Evolutionary conservation across 2,888 invertebrate genomes (phyloP), one percentile per base, ranked within the genome.

Genomic region (Latrodectus elegans): DNA sequence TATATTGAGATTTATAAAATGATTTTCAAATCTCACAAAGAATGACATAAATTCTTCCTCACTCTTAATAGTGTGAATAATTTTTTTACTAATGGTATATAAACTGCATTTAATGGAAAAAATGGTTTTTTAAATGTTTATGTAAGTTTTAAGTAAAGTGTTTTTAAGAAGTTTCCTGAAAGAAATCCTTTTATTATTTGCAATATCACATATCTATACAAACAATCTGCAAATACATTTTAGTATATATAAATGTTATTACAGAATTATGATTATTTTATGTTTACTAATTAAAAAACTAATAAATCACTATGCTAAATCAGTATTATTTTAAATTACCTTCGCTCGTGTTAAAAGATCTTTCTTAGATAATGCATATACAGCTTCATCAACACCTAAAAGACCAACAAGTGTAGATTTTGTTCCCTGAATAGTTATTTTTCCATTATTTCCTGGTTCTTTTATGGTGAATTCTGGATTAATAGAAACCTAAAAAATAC

Each of bases 311-410:
- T 38, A 38, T 38, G 38, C 38, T 11, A 60, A 11, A 11, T 60
- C 60, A 1, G 10, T 51, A 9, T 73, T 15, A 51, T 53, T 38
- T 38, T 38, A 9, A 22, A 9, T 84, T 60, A 90, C 89, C 75
- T 88, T 89, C 8, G 76, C 49, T 26, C 80, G 84, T 1, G 90
- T 89, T 0, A 90, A 79, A 14, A 75, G 79, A 52, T 88, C 88
- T 49, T 84, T 86, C 64, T 89, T 89, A 12, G 89, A 74, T 11
- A 90, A 65, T 4, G 89, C 85, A 80, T 90, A 89, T 14, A 90
- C 89, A 11, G 90, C 90, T 82, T 89, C 84, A 65, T 90, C 90
- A 8, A 90, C 89, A n/a, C 89, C 90, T 38, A 89, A 68, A 49
- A 90, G 38, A 15, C 89, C 89, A 68, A 90, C 89, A 10, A 79